phyloP scores from a whole-genome alignment of 64 coral and sea anemone genomes.

The Pocillopora verrucosa region DNA sequence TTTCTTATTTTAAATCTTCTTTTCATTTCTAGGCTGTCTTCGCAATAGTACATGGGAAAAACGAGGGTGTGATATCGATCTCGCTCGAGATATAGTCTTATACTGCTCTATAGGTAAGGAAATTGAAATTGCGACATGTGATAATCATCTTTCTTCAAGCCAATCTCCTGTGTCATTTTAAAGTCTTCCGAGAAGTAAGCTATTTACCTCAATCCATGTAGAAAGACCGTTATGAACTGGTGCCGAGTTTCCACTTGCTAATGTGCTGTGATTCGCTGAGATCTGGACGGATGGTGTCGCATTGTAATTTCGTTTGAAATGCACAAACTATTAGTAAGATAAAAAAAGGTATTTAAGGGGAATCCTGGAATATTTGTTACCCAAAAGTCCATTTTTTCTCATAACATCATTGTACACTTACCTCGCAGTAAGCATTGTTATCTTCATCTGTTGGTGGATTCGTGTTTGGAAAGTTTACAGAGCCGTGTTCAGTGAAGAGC shows the following conservation, averaged over 20 bases:
- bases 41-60: too few relatives aligned
- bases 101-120: too few relatives aligned
- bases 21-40: too few relatives aligned
- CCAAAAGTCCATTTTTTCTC: neutral
- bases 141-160: too few relatives aligned
- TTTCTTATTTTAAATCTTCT: too few relatives aligned
- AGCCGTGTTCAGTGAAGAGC: neutral
- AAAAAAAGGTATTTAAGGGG: neutral
- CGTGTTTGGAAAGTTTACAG: neutral
- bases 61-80: too few relatives aligned
- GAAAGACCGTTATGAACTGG: neutral
- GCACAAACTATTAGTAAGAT: neutral
- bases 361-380: neutral
- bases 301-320: neutral
- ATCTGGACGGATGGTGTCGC: neutral
- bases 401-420: neutral
- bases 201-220: neutral
- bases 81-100: too few relatives aligned
- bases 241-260: neutral
- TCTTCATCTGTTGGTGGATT: neutral
- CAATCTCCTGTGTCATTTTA: too few relatives aligned
- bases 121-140: too few relatives aligned
- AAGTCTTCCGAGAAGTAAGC: too few relatives aligned
- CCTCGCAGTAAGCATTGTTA: neutral
- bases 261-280: neutral